phyloP scores from a whole-genome alignment of 2,113 vertebrate genomes.

The Hipposideros armiger region DNA sequence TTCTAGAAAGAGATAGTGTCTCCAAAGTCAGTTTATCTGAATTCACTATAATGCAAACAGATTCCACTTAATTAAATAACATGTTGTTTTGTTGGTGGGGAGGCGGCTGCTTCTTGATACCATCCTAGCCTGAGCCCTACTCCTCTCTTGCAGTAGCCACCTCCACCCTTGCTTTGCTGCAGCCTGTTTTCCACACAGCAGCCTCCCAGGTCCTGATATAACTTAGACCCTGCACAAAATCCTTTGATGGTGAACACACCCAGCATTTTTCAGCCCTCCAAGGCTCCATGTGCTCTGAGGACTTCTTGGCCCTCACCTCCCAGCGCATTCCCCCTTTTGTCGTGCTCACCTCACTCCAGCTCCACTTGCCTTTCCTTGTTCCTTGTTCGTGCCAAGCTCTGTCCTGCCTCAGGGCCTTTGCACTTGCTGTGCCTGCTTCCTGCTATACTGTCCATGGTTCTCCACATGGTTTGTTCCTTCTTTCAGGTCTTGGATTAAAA shows the following conservation, averaged over 20 bases:
- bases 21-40: not conserved
- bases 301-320: not conserved
- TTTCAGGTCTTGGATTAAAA: not conserved
- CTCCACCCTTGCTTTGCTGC: fast-evolving
- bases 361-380: not conserved
- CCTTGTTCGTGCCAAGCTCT: not conserved
- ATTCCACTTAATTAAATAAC: fast-evolving
- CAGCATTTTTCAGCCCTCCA: not conserved
- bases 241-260: not conserved
- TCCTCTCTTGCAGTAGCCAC: not conserved
- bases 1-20: too few species aligned
- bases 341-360: not conserved
- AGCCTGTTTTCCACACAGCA: not conserved
- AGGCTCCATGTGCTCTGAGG: fast-evolving
- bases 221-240: not conserved
- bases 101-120: fast-evolving
- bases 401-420: not conserved
- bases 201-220: not conserved
- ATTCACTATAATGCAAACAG: not conserved
- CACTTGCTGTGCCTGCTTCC: not conserved
- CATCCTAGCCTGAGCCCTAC: not conserved
- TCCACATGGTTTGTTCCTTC: too few species aligned
- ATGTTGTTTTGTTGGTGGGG: not conserved
- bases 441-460: not conserved
- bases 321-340: not conserved